Evolutionary conservation across 2,888 invertebrate genomes (phyloP), one percentile per base, ranked within the genome.

Genomic region (Diaperis boleti): DNA sequence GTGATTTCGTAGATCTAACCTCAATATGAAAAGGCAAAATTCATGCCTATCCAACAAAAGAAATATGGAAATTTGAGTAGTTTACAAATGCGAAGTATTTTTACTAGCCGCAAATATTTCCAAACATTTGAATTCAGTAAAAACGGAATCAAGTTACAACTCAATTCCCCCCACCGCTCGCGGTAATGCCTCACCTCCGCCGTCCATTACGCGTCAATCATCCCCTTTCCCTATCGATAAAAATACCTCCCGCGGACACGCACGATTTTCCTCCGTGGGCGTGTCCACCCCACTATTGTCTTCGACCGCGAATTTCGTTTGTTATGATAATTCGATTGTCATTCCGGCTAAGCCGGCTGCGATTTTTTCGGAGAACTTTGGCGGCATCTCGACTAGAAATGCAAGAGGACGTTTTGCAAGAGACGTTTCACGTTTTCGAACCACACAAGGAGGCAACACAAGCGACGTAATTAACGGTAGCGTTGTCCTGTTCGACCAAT

Each of bases 401-500:
- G 11, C 3, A 14, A 44, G 55, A 44, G 20, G 41, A 56, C 47
- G 47, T 44, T 26, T 26, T 20, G n/a, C 11, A 39, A 4, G 11
- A 7, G 29, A 57, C 35, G 56, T 35, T 37, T n/a, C n/a, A n/a
- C n/a, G n/a, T n/a, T n/a, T n/a, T 8, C 56, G 35, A 60, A 49
- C 59, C 59, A 59, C 59, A 59, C 59, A 59, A 42, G 50, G 59
- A 52, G 59, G 37, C 57, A 31, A 47, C 57, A 47, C 50, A 42
- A 10, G 4, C 22, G 45, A 63, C 52, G 54, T 63, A 63, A 63
- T 63, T 63, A 63, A 63, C 63, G 63, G 59, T 54, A 73, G 70
- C 69, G 70, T 67, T 69, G 72, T 71, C 68, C 64, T 56, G 56
- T 62, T 65, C 68, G 72, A 72, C 68, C 72, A 75, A 76, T 76